A percentile compares a stretch with the other conserved stretches of the same genome.
phyloP scores from a whole-genome alignment of 1,140 invertebrate species.

The Drosophila sp. region DNA sequence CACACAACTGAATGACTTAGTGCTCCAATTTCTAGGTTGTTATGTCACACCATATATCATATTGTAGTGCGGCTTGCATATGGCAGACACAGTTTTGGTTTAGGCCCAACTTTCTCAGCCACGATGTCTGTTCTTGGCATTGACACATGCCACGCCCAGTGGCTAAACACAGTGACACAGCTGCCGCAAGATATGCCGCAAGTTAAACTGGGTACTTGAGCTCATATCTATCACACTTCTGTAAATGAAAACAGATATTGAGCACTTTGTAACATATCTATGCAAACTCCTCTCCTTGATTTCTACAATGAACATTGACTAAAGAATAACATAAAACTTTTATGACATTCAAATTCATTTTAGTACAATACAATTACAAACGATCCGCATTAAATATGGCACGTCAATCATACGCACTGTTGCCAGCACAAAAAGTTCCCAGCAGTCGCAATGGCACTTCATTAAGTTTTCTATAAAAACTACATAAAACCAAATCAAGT shows the following conservation, averaged over 20 bases:
- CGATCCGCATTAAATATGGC: constrained; percentile 20
- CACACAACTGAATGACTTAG: constrained; percentile 58
- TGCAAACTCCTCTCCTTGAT: background rate
- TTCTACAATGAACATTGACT: constrained; percentile 17
- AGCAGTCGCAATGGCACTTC: constrained; percentile 4
- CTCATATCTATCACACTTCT: constrained; percentile 67
- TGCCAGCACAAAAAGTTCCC: constrained; percentile 28
- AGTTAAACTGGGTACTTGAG: constrained; percentile 30
- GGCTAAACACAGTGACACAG: constrained; percentile 27
- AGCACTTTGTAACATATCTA: constrained; percentile 14
- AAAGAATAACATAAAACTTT: constrained; percentile 44
- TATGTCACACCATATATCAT: constrained; percentile 70
- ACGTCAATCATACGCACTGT: constrained; percentile 57
- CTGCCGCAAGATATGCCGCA: constrained; percentile 29
- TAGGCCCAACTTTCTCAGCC: constrained; percentile 28
- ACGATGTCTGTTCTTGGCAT: constrained; percentile 58
- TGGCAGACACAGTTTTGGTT: constrained; percentile 58
- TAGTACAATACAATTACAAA: constrained; percentile 34
- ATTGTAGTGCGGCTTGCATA: constrained; percentile 68
- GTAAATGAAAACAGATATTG: constrained; percentile 29
- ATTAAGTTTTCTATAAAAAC: constrained; percentile 30
- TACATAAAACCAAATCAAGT: constrained; percentile 7
- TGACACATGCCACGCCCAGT: constrained; percentile 68
- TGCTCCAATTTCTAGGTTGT: constrained; percentile 58
- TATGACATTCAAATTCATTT: constrained; percentile 41